Percentiles rank a stretch among this genome's conserved stretches.
These are phyloP conservation scores for Hirundichthys speculiger DNA, from an alignment of 2,113 vertebrate species.

Conservation along the genomic window DNA sequence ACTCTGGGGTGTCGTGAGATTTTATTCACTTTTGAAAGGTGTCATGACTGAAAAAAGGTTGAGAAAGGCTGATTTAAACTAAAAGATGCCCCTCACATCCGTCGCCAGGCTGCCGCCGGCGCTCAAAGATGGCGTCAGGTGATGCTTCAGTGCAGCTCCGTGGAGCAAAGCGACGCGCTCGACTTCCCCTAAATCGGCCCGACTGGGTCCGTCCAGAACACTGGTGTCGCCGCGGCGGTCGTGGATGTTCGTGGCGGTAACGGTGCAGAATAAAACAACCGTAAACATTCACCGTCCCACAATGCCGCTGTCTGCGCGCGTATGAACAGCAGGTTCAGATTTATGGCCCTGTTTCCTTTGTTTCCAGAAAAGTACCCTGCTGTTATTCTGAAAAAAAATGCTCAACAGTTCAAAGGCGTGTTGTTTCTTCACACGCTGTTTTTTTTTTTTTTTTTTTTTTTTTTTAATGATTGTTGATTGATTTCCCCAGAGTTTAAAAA, in stretches of 20 bases:
- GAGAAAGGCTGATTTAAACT: no score
- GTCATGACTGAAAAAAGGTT: no score
- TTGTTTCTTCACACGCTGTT: conserved; percentile 56
- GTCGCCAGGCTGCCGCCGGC: no score
- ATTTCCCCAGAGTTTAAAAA: conserved; percentile 24
- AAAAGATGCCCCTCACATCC: no score
- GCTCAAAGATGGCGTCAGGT: no score
- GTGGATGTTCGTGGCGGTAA: background rate
- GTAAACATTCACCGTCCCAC: conserved; percentile 48
- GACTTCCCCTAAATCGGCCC: no score
- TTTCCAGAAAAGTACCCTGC: conserved; percentile 82
- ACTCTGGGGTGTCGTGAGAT: no score
- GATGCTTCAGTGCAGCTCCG: no score
- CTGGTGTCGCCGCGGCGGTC: background rate
- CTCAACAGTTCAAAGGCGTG: conserved; percentile 75
- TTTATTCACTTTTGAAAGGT: no score
- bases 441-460: conserved; percentile 32
- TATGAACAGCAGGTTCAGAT: conserved; percentile 69
- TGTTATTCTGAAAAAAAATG: conserved; percentile 76
- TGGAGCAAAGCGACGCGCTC: conserved; percentile 19
- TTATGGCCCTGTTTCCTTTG: conserved; percentile 85
- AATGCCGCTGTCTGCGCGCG: conserved; percentile 50
- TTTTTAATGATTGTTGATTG: conserved; percentile 21
- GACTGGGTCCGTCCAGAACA: no score
- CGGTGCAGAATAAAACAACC: conserved; percentile 32